Conservation (phyloP, 2,888 invertebrate species). For the Mythimna lalbum region DNA sequence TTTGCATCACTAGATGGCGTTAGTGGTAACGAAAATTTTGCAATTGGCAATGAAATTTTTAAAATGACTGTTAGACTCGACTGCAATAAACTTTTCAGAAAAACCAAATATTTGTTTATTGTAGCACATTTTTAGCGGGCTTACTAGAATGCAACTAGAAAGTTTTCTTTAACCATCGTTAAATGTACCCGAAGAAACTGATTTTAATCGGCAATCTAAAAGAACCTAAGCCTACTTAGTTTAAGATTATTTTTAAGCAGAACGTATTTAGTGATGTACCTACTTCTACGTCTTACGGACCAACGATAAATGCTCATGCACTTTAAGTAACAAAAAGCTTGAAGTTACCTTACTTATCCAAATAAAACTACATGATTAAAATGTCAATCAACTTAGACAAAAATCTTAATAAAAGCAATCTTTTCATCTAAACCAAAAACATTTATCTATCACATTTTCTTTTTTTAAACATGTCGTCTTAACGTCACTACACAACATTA, state of each 20-base stretch:
- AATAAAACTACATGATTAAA: slow-evolving; percentile 33
- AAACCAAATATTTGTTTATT: background rate
- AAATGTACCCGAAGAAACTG: background rate
- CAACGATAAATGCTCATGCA: background rate
- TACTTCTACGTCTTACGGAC: background rate
- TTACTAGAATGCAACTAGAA: too few relatives aligned
- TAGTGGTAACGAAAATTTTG: background rate
- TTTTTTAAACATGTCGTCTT: slow-evolving; percentile 75
- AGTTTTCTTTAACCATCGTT: background rate
- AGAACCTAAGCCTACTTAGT: background rate
- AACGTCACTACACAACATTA: slow-evolving; percentile 73
- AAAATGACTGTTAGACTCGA: too few relatives aligned
- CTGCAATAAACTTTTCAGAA: background rate
- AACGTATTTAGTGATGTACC: background rate
- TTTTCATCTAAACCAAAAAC: slow-evolving; percentile 49
- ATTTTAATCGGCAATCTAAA: background rate
- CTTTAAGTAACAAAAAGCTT: background rate
- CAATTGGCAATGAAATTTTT: too few relatives aligned
- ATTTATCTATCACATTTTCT: slow-evolving; percentile 29
- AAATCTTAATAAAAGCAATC: slow-evolving; percentile 45
- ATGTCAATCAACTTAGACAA: slow-evolving; percentile 51
- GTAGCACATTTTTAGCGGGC: too few relatives aligned
- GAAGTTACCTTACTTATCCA: background rate
- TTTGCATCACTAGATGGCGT: slow-evolving; percentile 52
- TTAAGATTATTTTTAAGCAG: background rate